Evolutionary conservation across 2,888 invertebrate species (phyloP).

Genomic region (Tyria jacobaeae): DNA sequence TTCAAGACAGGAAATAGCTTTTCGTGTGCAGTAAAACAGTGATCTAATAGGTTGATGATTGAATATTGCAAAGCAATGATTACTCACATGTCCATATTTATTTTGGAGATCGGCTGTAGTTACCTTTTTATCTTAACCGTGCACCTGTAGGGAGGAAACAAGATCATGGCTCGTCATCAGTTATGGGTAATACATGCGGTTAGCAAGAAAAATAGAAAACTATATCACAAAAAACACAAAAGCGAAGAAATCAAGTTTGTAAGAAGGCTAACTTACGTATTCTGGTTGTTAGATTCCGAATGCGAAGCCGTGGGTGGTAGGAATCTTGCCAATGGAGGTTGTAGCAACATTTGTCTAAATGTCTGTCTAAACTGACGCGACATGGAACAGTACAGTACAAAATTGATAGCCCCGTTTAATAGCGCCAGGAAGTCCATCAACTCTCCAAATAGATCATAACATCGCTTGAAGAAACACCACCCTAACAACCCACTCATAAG

Average conservation of each 20-base stretch:
- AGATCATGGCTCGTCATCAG: constrained; percentile 54
- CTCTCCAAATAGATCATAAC: constrained; percentile 94
- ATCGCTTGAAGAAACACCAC: constrained; percentile 91
- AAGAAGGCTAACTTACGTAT: constrained; percentile 84
- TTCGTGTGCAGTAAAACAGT: neutral
- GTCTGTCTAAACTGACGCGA: constrained; percentile 96
- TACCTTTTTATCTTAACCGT: constrained; percentile 81
- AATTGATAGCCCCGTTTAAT: constrained; percentile 96
- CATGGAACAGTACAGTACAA: constrained; percentile 97
- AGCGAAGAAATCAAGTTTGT: constrained; percentile 20
- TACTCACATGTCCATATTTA: constrained; percentile 69
- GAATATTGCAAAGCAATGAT: constrained; percentile 34
- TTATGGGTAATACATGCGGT: constrained; percentile 36
- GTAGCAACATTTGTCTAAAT: constrained; percentile 90
- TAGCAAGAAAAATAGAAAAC: constrained; percentile 21
- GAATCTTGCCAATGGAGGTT: constrained; percentile 88
- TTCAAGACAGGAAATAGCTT: neutral
- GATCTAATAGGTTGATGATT: constrained; percentile 2
- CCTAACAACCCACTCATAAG: constrained; percentile 89
- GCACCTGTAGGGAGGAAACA: constrained; percentile 74
- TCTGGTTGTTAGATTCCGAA: constrained; percentile 88
- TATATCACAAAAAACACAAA: constrained; percentile 10
- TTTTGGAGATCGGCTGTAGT: constrained; percentile 64
- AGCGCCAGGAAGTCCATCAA: constrained; percentile 96
- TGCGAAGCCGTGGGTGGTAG: constrained; percentile 85